phyloP scores from a whole-genome alignment of 2,888 invertebrate species.

The Coenonympha glycerion region DNA sequence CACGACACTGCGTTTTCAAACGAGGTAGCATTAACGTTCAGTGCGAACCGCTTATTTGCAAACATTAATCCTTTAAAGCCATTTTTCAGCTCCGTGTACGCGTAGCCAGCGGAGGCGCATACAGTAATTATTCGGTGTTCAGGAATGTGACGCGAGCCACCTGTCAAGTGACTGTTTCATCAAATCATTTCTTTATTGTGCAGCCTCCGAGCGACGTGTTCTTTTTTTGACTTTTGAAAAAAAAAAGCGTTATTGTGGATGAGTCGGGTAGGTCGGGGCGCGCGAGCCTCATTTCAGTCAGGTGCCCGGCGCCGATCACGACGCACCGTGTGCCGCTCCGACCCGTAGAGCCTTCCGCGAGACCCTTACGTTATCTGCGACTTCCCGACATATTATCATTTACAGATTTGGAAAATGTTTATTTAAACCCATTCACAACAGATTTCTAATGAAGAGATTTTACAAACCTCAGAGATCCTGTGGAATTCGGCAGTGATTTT shows the following conservation, averaged over 20 bases:
- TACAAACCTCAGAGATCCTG: conserved; percentile 26
- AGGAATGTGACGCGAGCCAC: conserved; percentile 67
- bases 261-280: conserved; percentile 73
- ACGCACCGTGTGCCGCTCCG: conserved; percentile 45
- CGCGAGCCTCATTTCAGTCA: conserved; percentile 69
- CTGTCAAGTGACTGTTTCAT: conserved; percentile 71
- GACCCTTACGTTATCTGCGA: conserved; percentile 13
- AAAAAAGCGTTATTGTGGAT: conserved; percentile 58
- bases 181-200: conserved; percentile 73
- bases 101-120: conserved; percentile 52
- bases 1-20: conserved; percentile 11
- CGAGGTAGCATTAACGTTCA: conserved; percentile 46
- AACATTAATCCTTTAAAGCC: conserved; percentile 65
- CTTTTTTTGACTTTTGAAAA: conserved; percentile 67
- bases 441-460: conserved; percentile 26
- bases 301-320: conserved; percentile 69
- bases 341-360: conserved; percentile 47
- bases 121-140: conserved; percentile 63
- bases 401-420: conserved; percentile 19
- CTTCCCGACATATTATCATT: conserved; percentile 13
- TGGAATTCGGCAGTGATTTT: conserved; percentile 52
- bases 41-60: conserved; percentile 63
- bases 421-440: conserved; percentile 10
- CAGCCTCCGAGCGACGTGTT: conserved; percentile 65
- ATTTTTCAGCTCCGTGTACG: conserved; percentile 64